A percentile compares a stretch with the other conserved stretches of the same genome.
Conservation (phyloP, 2,113 vertebrate genomes). For the Thryonomys swinderianus region DNA sequence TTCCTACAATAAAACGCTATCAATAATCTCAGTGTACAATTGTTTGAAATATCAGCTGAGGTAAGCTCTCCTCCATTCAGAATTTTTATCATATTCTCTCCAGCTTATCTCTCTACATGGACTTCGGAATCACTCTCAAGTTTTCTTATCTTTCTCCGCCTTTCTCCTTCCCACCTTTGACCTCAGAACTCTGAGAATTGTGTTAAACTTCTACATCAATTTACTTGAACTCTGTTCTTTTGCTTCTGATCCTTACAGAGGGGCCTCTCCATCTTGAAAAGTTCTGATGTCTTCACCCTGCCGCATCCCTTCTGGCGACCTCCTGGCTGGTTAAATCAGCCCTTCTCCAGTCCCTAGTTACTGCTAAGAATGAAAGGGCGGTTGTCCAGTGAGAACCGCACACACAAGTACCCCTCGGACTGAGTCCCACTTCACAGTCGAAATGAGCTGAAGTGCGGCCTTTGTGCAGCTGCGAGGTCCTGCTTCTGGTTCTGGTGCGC, state of each 20-base stretch:
- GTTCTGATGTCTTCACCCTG: neutral
- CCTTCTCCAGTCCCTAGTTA: neutral
- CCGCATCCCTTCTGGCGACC: neutral
- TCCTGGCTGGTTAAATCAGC: neutral
- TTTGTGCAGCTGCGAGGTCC: neutral
- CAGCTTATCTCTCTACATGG: conserved; percentile 35
- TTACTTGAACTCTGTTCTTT: neutral
- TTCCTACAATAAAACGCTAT: neutral
- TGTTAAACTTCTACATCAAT: neutral
- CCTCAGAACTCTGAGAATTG: neutral
- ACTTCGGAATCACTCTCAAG: conserved; percentile 47
- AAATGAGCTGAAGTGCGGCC: neutral
- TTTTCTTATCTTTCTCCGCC: neutral
- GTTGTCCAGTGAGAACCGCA: conserved; percentile 16
- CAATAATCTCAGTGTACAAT: neutral
- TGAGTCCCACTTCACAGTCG: conserved; percentile 1
- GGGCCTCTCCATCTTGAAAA: neutral
- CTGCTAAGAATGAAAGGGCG: neutral
- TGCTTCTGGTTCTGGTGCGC: neutral
- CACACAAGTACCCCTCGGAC: neutral
- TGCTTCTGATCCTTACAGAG: neutral
- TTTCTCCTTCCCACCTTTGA: conserved; percentile 53
- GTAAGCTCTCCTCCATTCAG: neutral
- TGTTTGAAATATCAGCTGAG: neutral
- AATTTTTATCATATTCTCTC: neutral